Conservation (phyloP, 1,140 invertebrate species). For the Ptiloglossa arizonensis region DNA sequence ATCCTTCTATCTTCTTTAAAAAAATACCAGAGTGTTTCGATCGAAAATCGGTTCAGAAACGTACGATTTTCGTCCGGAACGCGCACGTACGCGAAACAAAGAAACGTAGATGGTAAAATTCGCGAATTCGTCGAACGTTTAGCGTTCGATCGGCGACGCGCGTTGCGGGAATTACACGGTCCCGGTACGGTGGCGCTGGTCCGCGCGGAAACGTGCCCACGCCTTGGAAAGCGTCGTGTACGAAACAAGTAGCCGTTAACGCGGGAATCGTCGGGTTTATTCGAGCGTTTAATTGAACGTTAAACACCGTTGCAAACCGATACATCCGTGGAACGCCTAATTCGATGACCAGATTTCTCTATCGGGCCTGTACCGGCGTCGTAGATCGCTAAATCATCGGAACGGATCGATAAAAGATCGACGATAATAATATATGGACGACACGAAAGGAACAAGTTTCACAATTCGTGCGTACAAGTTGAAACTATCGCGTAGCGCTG, state of each 20-base stretch:
- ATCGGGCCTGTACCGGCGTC: not conserved
- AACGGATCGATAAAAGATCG: conserved; percentile 29
- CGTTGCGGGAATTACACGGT: no score
- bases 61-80: no score
- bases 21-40: no score
- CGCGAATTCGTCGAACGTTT: no score
- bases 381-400: conserved; percentile 4
- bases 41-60: no score
- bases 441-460: conserved; percentile 34
- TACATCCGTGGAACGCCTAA: not conserved
- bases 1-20: no score
- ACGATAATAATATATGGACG: conserved; percentile 29
- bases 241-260: not conserved
- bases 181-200: no score
- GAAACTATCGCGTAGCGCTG: not conserved
- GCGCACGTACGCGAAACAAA: no score
- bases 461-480: conserved; percentile 11
- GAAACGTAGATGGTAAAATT: no score
- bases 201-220: no score
- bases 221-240: no score
- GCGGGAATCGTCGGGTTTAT: not conserved
- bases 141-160: no score
- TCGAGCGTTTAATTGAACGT: not conserved
- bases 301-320: not conserved
- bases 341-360: conserved; percentile 14